A percentile compares a stretch with the other conserved stretches of the same genome.
These are phyloP conservation scores for Phycodurus eques DNA, from an alignment of 2,113 vertebrate genomes.

Conservation along the genomic window DNA sequence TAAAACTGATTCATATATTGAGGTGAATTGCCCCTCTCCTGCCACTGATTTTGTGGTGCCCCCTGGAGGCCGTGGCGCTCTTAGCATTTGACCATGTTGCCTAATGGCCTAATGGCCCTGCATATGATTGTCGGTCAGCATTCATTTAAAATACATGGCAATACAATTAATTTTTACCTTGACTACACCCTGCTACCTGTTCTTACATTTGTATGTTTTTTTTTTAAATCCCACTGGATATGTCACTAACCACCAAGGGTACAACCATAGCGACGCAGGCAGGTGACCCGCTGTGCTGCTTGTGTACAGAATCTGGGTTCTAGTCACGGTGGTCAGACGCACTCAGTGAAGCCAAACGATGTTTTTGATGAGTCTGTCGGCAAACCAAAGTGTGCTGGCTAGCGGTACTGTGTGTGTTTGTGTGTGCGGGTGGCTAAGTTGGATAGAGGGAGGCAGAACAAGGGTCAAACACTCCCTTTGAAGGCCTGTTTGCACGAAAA, in stretches of 20 bases:
- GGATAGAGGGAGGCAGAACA: constrained; percentile 28
- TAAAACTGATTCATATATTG: no score
- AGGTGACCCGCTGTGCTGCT: constrained; percentile 42
- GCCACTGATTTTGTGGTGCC: no score
- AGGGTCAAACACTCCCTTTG: constrained; percentile 59
- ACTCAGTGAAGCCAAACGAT: constrained; percentile 48
- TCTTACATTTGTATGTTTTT: neutral
- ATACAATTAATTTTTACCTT: no score
- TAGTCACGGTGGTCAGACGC: constrained; percentile 54
- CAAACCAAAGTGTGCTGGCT: constrained; percentile 50
- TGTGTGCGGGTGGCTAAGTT: constrained; percentile 18
- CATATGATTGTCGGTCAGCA: no score
- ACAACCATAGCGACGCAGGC: constrained; percentile 49
- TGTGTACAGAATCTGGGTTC: constrained; percentile 53
- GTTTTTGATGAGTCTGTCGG: constrained; percentile 69
- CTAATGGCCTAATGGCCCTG: neutral
- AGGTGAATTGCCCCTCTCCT: no score
- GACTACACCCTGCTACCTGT: neutral
- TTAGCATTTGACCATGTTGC: no score
- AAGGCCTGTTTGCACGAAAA: constrained; percentile 48
- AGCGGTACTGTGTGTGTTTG: constrained; percentile 19
- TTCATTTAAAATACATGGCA: no score
- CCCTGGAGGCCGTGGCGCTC: no score
- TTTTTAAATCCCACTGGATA: neutral
- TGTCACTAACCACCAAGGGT: constrained; percentile 17